These are phyloP conservation scores for Phortica okadai DNA, from an alignment of 2,888 invertebrate genomes.

Conservation along the genomic window DNA sequence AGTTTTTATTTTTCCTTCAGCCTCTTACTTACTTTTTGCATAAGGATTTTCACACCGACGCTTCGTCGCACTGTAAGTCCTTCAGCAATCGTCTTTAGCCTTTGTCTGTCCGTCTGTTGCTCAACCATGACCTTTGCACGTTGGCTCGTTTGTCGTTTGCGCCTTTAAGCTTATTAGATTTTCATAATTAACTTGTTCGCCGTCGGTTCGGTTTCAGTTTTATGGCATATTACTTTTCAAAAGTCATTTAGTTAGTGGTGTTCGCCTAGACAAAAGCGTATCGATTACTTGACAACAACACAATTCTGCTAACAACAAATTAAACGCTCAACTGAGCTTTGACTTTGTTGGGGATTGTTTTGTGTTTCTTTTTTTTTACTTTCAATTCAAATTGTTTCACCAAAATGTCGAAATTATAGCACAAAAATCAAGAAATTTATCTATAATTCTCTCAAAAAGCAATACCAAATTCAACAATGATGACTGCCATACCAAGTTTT, in stretches of 20 bases:
- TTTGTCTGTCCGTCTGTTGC: conserved; percentile 40
- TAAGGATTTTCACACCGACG: conserved; percentile 38
- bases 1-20: background rate
- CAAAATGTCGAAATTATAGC: background rate
- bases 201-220: background rate
- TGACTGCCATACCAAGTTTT: background rate
- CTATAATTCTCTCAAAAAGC: background rate
- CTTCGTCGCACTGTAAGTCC: background rate
- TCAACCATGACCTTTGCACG: conserved; percentile 61
- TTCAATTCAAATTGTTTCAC: background rate
- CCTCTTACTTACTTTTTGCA: conserved; percentile 33
- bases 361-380: background rate
- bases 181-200: conserved; percentile 66
- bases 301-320: conserved; percentile 6
- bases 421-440: background rate
- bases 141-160: conserved; percentile 18
- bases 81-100: too few relatives aligned
- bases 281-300: conserved; percentile 52
- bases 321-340: conserved; percentile 16
- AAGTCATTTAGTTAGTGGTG: conserved; percentile 18
- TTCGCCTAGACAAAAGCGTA: conserved; percentile 43
- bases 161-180: conserved; percentile 71
- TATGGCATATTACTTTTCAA: conserved; percentile 36
- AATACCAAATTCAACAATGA: background rate
- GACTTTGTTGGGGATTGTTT: background rate